These are phyloP conservation scores for Portevinia maculata DNA, from an alignment of 2,888 invertebrate genomes.

Conservation along the genomic window DNA sequence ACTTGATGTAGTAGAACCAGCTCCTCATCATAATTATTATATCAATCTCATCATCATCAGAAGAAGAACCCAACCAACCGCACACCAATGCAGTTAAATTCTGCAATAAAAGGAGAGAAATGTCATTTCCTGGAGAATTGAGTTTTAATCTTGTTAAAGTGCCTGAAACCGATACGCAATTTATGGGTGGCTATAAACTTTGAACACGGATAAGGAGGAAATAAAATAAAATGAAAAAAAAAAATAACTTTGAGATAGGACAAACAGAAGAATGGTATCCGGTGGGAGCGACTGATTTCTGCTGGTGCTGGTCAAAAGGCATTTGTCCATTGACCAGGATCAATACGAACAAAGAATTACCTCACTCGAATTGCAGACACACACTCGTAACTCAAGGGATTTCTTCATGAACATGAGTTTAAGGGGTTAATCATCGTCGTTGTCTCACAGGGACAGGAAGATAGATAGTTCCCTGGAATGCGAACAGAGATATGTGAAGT, in stretches of 20 bases:
- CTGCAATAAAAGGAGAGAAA: slow-evolving; percentile 14
- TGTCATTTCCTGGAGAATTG: slow-evolving; percentile 55
- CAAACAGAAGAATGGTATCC: slow-evolving; percentile 13
- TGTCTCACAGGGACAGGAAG: slow-evolving; percentile 14
- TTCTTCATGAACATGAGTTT: slow-evolving; percentile 26
- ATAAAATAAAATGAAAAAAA: slow-evolving; percentile 7
- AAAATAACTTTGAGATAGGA: not conserved
- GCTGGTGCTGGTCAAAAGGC: slow-evolving; percentile 17
- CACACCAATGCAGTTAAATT: slow-evolving; percentile 11
- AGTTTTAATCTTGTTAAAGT: slow-evolving; percentile 70
- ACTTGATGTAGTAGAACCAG: slow-evolving; percentile 7
- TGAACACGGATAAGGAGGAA: slow-evolving; percentile 53
- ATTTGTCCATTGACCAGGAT: slow-evolving; percentile 19
- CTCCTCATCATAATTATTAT: slow-evolving; percentile 31
- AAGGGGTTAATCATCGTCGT: slow-evolving; percentile 58
- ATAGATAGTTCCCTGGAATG: slow-evolving; percentile 27
- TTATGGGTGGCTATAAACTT: slow-evolving; percentile 61
- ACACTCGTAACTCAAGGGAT: slow-evolving; percentile 21
- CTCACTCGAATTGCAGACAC: slow-evolving; percentile 37
- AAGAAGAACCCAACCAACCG: not conserved
- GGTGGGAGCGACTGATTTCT: slow-evolving; percentile 1
- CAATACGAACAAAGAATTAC: slow-evolving; percentile 41
- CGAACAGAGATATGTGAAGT: slow-evolving; percentile 21
- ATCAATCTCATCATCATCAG: slow-evolving; percentile 14
- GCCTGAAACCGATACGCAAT: slow-evolving; percentile 70